These are phyloP conservation scores for Arenaria interpres DNA, from an alignment of 2,113 vertebrate genomes.

Conservation along the genomic window DNA sequence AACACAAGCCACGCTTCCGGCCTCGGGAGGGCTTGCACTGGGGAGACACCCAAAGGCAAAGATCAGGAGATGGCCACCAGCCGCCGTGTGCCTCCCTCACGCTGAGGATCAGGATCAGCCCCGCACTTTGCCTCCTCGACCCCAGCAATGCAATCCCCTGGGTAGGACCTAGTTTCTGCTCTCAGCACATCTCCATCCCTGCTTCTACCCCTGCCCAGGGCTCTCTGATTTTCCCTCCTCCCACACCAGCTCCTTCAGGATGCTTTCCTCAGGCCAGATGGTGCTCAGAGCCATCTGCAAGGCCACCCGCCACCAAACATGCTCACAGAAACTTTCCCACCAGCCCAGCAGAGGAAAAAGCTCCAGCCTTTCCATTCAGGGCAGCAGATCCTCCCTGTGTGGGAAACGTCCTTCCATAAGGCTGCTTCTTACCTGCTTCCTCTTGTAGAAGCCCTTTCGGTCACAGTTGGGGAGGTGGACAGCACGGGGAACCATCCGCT, in stretches of 20 bases:
- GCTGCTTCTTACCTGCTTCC: slow-evolving; percentile 87
- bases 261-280: neutral
- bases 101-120: neutral
- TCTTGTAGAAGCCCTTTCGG: slow-evolving; percentile 97
- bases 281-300: neutral
- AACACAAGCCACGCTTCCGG: slow-evolving; percentile 95
- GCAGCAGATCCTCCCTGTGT: neutral
- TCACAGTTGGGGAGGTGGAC: slow-evolving; percentile 98
- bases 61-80: neutral
- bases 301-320: neutral
- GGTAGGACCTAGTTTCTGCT: neutral
- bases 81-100: rapidly evolving
- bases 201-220: neutral
- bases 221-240: neutral
- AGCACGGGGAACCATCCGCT: slow-evolving; percentile 87
- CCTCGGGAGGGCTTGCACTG: slow-evolving; percentile 98
- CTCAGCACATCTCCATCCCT: neutral
- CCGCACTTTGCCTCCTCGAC: neutral
- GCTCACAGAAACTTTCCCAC: neutral
- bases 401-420: neutral
- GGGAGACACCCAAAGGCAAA: slow-evolving; percentile 16
- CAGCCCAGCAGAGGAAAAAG: neutral
- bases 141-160: neutral
- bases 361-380: neutral
- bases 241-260: neutral